Evolutionary conservation across 2,888 invertebrate species (phyloP).

Genomic region (Lordiphosa fenestrarum): DNA sequence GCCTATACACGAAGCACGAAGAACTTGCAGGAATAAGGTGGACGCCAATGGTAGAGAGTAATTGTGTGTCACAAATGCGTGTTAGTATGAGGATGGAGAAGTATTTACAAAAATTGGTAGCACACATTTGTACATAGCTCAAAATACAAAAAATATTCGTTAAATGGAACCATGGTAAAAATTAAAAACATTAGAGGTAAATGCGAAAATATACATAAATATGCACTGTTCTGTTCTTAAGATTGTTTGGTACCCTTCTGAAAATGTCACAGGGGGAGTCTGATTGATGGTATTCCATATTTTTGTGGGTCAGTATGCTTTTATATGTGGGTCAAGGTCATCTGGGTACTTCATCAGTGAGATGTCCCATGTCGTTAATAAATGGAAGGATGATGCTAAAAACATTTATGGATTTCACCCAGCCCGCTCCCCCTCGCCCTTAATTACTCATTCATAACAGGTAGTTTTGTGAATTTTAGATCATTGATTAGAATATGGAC

Average conservation of each 20-base stretch:
- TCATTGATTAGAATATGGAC: constrained; percentile 2
- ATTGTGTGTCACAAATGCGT: constrained; percentile 31
- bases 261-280: no score
- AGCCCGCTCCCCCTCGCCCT: no score
- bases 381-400: no score
- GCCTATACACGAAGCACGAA: constrained; percentile 45
- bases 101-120: constrained; percentile 6
- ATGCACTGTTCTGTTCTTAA: no score
- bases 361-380: not conserved
- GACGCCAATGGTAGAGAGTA: constrained; percentile 57
- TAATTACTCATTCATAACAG: not conserved
- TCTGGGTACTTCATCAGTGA: constrained; percentile 16
- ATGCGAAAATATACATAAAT: no score
- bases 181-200: no score
- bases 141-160: constrained; percentile 23
- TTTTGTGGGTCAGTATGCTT: not conserved
- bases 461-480: constrained; percentile 1
- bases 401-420: not conserved
- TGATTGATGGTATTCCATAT: constrained; percentile 2
- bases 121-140: constrained; percentile 20
- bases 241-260: no score
- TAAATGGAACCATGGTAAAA: no score
- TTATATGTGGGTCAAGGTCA: constrained; percentile 74
- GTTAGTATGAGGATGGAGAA: constrained; percentile 10
- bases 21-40: constrained; percentile 58